These are phyloP conservation scores for Orthonevra nobilis DNA, from an alignment of 2,888 invertebrate genomes.

Conservation along the genomic window DNA sequence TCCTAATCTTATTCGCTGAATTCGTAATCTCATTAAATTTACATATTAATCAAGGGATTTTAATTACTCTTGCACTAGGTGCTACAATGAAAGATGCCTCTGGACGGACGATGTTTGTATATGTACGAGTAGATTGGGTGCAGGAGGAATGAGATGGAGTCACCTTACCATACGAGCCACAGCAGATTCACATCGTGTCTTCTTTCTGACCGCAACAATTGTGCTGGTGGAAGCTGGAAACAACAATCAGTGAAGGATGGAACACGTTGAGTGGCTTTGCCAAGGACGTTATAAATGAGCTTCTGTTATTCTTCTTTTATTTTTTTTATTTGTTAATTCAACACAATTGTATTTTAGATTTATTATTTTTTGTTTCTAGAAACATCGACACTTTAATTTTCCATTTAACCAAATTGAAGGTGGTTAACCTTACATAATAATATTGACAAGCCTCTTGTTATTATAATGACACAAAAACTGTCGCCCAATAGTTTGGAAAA, in stretches of 20 bases:
- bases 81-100: constrained; percentile 79
- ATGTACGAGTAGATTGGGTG: constrained; percentile 4
- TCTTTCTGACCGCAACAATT: constrained; percentile 1
- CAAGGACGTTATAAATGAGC: constrained; percentile 46
- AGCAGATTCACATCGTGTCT: constrained; percentile 24
- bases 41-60: constrained; percentile 99
- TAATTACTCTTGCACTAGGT: constrained; percentile 89
- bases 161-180: constrained; percentile 5
- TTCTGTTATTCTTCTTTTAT: not conserved
- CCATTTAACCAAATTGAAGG: too few species aligned
- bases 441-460: too few species aligned
- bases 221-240: constrained; percentile 4
- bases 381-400: too few species aligned
- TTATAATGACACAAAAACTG: constrained; percentile 31
- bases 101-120: constrained; percentile 41
- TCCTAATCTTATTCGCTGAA: constrained; percentile 90
- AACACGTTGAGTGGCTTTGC: not conserved
- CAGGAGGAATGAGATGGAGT: not conserved
- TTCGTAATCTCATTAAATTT: constrained; percentile 98
- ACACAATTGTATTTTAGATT: too few species aligned
- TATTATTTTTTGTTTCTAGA: too few species aligned
- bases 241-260: constrained; percentile 20
- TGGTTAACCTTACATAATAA: too few species aligned
- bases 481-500: constrained; percentile 4
- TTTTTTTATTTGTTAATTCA: constrained; percentile 1